Evolutionary conservation across 2,888 invertebrate species (phyloP).

Genomic region (Venusia cambrica): DNA sequence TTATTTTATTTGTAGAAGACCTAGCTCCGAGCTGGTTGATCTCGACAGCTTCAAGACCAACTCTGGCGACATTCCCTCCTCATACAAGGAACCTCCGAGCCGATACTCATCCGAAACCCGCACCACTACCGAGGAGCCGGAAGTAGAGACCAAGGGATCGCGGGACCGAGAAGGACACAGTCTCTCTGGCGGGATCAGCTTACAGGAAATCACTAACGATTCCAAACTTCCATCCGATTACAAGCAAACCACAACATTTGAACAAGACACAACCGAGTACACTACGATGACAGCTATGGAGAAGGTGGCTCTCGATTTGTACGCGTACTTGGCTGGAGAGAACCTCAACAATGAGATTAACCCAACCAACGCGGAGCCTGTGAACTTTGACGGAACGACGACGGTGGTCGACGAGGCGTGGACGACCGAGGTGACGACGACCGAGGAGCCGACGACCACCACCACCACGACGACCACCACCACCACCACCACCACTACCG

Average conservation of each 20-base stretch:
- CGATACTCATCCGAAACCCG: conserved; percentile 72
- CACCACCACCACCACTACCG: conserved; percentile 78
- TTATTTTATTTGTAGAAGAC: conserved; percentile 73
- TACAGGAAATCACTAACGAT: conserved; percentile 67
- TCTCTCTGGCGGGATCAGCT: conserved; percentile 56
- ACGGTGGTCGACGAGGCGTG: conserved; percentile 57
- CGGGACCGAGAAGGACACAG: conserved; percentile 62
- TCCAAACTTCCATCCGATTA: conserved; percentile 66
- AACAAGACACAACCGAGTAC: conserved; percentile 80
- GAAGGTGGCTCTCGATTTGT: conserved; percentile 90
- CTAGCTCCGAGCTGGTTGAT: conserved; percentile 90
- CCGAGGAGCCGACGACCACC: conserved; percentile 75
- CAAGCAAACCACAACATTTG: conserved; percentile 63
- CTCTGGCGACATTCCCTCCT: conserved; percentile 78
- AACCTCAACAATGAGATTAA: conserved; percentile 82
- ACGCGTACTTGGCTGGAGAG: conserved; percentile 87
- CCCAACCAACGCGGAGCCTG: conserved; percentile 50
- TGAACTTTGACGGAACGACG: conserved; percentile 59
- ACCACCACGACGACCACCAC: conserved; percentile 81
- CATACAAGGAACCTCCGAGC: conserved; percentile 71
- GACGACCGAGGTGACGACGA: conserved; percentile 73
- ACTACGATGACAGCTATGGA: conserved; percentile 87
- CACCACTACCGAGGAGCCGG: conserved; percentile 78
- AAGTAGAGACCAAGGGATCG: conserved; percentile 55
- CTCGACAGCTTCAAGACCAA: conserved; percentile 91